Conservation (phyloP, 1,140 invertebrate genomes). For the Bombus affinis region DNA sequence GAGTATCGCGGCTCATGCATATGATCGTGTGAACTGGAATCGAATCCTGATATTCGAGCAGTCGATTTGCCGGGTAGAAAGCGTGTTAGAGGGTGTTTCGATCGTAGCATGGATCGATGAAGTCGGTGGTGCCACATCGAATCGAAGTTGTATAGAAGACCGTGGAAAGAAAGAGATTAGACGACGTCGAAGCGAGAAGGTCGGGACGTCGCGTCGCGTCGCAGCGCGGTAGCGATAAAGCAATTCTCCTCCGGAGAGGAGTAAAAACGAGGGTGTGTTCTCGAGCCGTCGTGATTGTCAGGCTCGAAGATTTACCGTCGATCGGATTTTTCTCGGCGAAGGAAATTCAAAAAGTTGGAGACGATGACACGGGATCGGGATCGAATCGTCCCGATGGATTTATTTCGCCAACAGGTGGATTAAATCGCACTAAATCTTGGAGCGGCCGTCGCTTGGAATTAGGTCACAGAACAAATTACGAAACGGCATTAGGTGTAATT, state of each 20-base stretch:
- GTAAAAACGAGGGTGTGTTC: slow-evolving; percentile 13
- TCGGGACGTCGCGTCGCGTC: background rate
- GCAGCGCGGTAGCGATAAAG: slow-evolving; percentile 23
- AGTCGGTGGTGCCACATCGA: background rate
- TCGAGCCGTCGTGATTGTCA: slow-evolving; percentile 16
- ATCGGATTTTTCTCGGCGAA: background rate
- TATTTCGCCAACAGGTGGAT: slow-evolving; percentile 65
- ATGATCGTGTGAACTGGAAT: background rate
- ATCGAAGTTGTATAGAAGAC: background rate
- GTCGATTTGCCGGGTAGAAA: background rate
- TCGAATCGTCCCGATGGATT: slow-evolving; percentile 59
- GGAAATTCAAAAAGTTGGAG: slow-evolving; percentile 42
- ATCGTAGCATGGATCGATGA: background rate
- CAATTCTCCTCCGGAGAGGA: background rate
- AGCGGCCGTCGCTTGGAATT: slow-evolving; percentile 29
- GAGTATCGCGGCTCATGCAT: background rate
- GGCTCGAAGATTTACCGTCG: slow-evolving; percentile 30
- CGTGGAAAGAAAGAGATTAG: slow-evolving; percentile 16
- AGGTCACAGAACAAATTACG: slow-evolving; percentile 45
- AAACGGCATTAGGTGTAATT: slow-evolving; percentile 28
- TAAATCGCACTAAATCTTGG: slow-evolving; percentile 57
- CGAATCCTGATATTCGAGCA: background rate
- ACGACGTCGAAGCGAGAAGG: background rate
- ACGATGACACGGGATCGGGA: slow-evolving; percentile 6
- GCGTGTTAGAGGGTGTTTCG: background rate